A percentile compares a stretch with the other conserved stretches of the same genome.
Conservation (phyloP, 2,113 vertebrate genomes). For the Xerus inauris region DNA sequence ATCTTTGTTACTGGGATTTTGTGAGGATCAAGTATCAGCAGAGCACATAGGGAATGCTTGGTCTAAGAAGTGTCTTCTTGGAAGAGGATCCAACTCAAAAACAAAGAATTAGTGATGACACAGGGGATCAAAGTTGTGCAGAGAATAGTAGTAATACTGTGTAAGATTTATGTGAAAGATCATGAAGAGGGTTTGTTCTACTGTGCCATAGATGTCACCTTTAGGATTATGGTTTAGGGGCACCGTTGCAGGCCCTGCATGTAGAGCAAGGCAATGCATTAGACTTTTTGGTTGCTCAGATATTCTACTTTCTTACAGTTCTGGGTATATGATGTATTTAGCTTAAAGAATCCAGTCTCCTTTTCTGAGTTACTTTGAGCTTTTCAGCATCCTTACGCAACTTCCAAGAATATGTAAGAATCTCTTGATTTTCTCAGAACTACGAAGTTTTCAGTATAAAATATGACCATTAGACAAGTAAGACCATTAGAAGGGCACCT, state of each 20-base stretch:
- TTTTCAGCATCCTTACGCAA: neutral
- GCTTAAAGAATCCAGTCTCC: neutral
- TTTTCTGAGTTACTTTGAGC: neutral
- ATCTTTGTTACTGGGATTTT: neutral
- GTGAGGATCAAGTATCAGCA: neutral
- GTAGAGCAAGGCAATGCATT: neutral
- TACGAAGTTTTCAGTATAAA: neutral
- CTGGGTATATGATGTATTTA: neutral
- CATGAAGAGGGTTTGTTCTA: neutral
- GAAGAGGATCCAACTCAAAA: neutral
- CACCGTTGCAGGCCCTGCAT: accelerated
- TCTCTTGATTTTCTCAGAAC: neutral
- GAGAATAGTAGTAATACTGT: neutral
- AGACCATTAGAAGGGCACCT: neutral
- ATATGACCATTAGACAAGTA: neutral
- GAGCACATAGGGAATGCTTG: neutral
- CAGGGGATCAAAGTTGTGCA: accelerated
- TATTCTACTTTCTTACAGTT: neutral
- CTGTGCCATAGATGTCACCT: neutral
- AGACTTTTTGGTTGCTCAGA: neutral
- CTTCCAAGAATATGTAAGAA: neutral
- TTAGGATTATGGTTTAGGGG: neutral
- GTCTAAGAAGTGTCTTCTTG: neutral
- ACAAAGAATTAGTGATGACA: neutral
- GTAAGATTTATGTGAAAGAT: neutral